Evolutionary conservation across 2,113 vertebrate genomes (phyloP).

Genomic region (Urocolius indicus): DNA sequence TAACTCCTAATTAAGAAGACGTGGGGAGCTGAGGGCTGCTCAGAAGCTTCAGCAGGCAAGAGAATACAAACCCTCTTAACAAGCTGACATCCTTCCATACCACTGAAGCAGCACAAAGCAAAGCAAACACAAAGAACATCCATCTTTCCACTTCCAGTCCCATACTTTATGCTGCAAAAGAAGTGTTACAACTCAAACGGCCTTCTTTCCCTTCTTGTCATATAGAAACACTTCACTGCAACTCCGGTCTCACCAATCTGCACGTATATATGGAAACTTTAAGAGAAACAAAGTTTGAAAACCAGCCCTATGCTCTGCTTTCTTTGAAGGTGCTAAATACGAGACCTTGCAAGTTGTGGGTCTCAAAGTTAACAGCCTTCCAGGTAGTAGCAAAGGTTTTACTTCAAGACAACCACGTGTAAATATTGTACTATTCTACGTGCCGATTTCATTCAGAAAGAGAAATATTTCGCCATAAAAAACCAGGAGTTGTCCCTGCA

Average conservation of each 20-base stretch:
- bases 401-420: not conserved
- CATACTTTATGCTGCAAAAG: not conserved
- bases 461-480: not conserved
- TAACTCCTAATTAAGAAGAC: not conserved
- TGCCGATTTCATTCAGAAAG: not conserved
- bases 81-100: not conserved
- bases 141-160: not conserved
- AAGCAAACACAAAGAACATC: not conserved
- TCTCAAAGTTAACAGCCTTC: too few species aligned
- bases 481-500: not conserved
- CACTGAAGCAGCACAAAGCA: not conserved
- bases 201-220: not conserved
- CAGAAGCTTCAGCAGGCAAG: not conserved
- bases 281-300: not conserved
- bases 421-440: not conserved
- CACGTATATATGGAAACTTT: not conserved
- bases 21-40: not conserved
- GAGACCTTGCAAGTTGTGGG: not conserved
- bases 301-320: not conserved
- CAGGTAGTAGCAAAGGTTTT: not conserved
- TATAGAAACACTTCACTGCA: not conserved
- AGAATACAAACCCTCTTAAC: not conserved
- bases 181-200: not conserved
- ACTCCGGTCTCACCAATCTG: not conserved
- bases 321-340: not conserved